Evolutionary conservation across 2,113 vertebrate genomes (phyloP).

Genomic region (Peucedramus taeniatus): DNA sequence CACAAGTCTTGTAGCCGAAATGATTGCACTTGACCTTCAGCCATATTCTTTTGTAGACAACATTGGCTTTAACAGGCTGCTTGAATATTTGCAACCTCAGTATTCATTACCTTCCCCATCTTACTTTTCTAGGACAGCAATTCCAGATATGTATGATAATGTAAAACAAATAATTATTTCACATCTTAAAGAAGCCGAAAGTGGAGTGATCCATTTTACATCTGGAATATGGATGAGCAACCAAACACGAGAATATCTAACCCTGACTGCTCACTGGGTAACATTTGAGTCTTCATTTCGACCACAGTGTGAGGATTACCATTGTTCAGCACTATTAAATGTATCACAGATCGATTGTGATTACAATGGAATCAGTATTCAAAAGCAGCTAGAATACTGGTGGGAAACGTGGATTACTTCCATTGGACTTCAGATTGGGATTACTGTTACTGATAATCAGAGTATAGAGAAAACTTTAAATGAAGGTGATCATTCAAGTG

Average conservation of each 20-base stretch:
- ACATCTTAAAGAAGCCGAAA: conserved; percentile 91
- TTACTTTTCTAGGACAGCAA: conserved; percentile 93
- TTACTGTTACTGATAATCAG: conserved; percentile 89
- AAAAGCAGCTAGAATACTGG: conserved; percentile 92
- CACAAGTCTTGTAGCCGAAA: conserved; percentile 93
- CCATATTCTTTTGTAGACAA: conserved; percentile 93
- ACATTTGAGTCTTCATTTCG: conserved; percentile 84
- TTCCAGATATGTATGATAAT: conserved; percentile 93
- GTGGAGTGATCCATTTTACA: conserved; percentile 92
- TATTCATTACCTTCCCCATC: conserved; percentile 89
- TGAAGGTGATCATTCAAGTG: conserved; percentile 82
- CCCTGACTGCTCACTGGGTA: conserved; percentile 94
- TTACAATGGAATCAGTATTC: conserved; percentile 85
- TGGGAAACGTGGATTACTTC: conserved; percentile 95
- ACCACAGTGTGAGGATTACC: conserved; percentile 88
- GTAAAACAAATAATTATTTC: conserved; percentile 87
- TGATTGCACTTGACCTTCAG: conserved; percentile 98
- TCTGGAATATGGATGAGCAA: conserved; percentile 93
- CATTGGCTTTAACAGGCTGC: conserved; percentile 88
- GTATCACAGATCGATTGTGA: conserved; percentile 91
- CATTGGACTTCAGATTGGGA: conserved; percentile 87
- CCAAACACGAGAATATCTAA: conserved; percentile 93
- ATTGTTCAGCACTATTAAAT: conserved; percentile 90
- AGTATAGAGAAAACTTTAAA: conserved; percentile 84
- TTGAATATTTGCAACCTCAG: conserved; percentile 92